These are phyloP conservation scores for Labeo calbasu DNA, from an alignment of 2,797 vertebrate species.

Conservation along the genomic window DNA sequence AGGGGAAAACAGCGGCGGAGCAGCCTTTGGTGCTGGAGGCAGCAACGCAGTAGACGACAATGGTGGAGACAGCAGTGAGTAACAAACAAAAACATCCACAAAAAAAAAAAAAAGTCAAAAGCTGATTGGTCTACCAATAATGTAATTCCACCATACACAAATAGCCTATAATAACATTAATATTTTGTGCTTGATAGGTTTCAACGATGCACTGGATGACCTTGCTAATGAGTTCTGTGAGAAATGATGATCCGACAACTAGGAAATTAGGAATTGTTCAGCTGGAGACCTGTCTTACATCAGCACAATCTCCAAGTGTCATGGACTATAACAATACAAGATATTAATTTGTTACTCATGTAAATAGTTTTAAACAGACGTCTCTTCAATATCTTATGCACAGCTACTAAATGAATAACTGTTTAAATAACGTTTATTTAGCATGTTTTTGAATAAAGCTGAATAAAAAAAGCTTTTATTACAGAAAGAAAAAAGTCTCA, in stretches of 20 bases:
- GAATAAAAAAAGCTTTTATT: neutral
- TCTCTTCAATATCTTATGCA: neutral
- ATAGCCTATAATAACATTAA: neutral
- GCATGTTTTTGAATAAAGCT: slow-evolving; percentile 1
- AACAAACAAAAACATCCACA: too few species aligned
- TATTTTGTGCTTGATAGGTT: slow-evolving; percentile 50
- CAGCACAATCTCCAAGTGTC: neutral
- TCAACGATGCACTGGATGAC: slow-evolving; percentile 56
- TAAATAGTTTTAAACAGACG: slow-evolving; percentile 26
- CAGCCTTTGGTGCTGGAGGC: neutral
- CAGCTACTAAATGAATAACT: neutral
- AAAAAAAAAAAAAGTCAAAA: neutral
- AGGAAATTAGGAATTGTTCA: slow-evolving; percentile 5
- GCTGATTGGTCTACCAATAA: neutral
- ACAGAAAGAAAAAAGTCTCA: neutral
- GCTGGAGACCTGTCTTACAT: neutral
- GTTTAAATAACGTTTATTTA: neutral
- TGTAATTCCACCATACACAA: neutral
- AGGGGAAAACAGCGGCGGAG: neutral
- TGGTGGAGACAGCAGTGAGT: slow-evolving; percentile 28
- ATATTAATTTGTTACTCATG: slow-evolving; percentile 10
- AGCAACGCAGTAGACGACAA: neutral
- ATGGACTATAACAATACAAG: slow-evolving; percentile 17
- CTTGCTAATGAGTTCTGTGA: slow-evolving; percentile 44
- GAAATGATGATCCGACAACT: slow-evolving; percentile 2